phyloP scores from a whole-genome alignment of 2,888 invertebrate genomes.

The Tachina lurida region DNA sequence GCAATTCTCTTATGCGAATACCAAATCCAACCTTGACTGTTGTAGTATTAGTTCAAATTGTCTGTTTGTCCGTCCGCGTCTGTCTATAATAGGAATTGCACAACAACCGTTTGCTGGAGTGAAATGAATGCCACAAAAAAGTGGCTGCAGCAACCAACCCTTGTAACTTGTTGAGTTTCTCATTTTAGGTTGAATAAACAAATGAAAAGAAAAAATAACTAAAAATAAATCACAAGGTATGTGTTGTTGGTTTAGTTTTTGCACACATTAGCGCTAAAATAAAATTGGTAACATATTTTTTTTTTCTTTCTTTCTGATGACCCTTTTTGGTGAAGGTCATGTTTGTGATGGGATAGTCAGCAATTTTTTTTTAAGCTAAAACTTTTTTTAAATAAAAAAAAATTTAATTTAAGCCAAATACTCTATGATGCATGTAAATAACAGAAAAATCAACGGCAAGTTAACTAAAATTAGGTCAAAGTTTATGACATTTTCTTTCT shows the following conservation, averaged over 20 bases:
- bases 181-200: constrained; percentile 34
- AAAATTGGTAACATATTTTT: constrained; percentile 49
- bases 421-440: not conserved
- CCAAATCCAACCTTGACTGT: constrained; percentile 67
- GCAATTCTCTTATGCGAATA: constrained; percentile 11
- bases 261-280: constrained; percentile 65
- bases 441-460: not conserved
- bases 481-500: no score
- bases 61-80: constrained; percentile 36
- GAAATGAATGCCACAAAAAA: constrained; percentile 71
- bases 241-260: constrained; percentile 71
- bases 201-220: constrained; percentile 34
- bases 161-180: constrained; percentile 80
- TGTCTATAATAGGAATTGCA: constrained; percentile 61
- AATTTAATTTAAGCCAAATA: not conserved
- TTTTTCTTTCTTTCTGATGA: constrained; percentile 40
- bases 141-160: constrained; percentile 78
- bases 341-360: constrained; percentile 57
- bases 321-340: constrained; percentile 63
- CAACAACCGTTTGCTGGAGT: constrained; percentile 52
- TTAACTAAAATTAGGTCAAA: not conserved
- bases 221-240: constrained; percentile 62
- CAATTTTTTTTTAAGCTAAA: constrained; percentile 9
- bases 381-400: not conserved
- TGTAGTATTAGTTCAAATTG: constrained; percentile 57